Evolutionary conservation across 2,797 vertebrate genomes (phyloP).

Genomic region (Bovichtus diacanthus): DNA sequence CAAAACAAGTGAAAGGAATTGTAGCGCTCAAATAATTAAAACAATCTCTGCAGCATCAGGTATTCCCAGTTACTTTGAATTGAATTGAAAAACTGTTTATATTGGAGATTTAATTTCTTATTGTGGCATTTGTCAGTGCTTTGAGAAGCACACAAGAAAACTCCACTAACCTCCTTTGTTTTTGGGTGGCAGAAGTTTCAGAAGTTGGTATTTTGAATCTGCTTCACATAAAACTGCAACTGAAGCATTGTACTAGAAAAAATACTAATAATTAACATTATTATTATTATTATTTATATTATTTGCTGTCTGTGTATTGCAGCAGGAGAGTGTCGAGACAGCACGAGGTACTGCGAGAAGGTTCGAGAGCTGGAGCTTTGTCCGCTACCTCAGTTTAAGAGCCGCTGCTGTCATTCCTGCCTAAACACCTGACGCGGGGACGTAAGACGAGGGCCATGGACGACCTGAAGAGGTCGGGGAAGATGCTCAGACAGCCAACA

Average conservation of each 20-base stretch:
- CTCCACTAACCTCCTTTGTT: neutral
- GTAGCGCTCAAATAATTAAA: neutral
- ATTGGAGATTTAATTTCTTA: neutral
- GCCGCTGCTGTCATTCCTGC: conserved; percentile 95
- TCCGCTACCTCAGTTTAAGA: conserved; percentile 92
- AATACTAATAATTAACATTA: too few species aligned
- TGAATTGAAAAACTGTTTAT: neutral
- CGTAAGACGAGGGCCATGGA: neutral
- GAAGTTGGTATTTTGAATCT: neutral
- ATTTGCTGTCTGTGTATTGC: conserved; percentile 26
- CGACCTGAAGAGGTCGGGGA: conserved; percentile 44
- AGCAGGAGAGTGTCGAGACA: conserved; percentile 93
- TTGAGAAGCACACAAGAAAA: neutral
- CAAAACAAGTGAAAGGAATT: neutral
- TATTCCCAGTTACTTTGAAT: too few species aligned
- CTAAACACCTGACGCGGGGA: conserved; percentile 86
- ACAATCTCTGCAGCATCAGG: neutral
- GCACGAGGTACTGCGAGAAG: conserved; percentile 96
- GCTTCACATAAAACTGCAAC: neutral
- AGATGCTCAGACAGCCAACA: conserved; percentile 34
- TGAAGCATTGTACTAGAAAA: too few species aligned
- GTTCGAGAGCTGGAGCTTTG: conserved; percentile 95
- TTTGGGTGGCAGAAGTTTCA: neutral
- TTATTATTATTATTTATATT: too few species aligned
- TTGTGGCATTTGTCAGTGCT: neutral